phyloP scores from a whole-genome alignment of 2,113 vertebrate genomes.

The Rhinopomastus cyanomelas region DNA sequence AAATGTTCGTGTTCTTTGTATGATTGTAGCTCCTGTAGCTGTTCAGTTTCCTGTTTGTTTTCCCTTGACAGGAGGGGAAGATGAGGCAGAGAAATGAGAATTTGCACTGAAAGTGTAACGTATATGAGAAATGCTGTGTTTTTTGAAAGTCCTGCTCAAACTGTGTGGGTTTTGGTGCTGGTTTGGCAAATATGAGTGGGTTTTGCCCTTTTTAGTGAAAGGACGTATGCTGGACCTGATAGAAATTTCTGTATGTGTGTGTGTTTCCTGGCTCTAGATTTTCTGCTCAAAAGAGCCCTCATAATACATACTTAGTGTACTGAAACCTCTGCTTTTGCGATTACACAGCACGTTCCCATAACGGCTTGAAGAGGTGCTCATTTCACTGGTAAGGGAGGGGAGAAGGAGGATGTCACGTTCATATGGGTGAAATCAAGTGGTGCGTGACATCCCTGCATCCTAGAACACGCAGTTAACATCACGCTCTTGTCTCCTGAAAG shows the following conservation, averaged over 20 bases:
- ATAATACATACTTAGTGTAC: not conserved
- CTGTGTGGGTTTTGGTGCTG: not conserved
- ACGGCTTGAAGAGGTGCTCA: not conserved
- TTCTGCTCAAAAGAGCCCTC: not conserved
- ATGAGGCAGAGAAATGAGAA: not conserved
- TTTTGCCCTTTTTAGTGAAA: not conserved
- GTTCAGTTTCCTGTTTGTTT: not conserved
- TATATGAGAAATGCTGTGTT: not conserved
- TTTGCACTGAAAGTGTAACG: not conserved
- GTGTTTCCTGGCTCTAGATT: not conserved
- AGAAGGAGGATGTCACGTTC: not conserved
- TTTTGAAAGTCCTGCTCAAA: not conserved
- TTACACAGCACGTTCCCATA: not conserved
- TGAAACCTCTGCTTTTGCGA: not conserved
- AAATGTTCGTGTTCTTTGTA: not conserved
- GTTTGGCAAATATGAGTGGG: not conserved
- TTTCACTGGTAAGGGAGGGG: not conserved
- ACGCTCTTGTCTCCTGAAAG: not conserved
- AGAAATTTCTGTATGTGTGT: not conserved
- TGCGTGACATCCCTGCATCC: not conserved
- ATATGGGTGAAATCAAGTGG: not conserved
- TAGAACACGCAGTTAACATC: not conserved
- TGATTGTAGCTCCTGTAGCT: not conserved
- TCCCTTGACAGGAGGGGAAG: not conserved
- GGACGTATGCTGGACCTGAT: not conserved